These are phyloP conservation scores for Zaprionus kolodkinae DNA, from an alignment of 1,140 invertebrate species.

Conservation along the genomic window DNA sequence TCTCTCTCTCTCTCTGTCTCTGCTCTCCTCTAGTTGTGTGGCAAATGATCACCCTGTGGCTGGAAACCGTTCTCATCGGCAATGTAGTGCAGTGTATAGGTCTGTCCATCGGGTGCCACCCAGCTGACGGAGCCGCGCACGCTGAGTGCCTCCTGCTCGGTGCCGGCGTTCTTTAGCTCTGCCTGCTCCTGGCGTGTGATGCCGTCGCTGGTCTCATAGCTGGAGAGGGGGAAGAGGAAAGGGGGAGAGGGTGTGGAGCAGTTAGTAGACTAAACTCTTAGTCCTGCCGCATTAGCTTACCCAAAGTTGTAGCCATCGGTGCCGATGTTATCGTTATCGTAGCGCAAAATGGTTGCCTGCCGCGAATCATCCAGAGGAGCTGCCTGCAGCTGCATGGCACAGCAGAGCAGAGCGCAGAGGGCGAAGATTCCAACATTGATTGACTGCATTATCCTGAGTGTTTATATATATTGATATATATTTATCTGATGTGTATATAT, in stretches of 20 bases:
- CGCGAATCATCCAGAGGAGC: slow-evolving; percentile 68
- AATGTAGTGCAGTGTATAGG: slow-evolving; percentile 88
- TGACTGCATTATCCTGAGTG: slow-evolving; percentile 56
- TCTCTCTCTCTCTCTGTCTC: not conserved
- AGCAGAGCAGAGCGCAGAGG: slow-evolving; percentile 51
- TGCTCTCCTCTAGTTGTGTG: not conserved
- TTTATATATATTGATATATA: not conserved
- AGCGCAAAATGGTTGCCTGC: slow-evolving; percentile 83
- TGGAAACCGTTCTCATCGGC: slow-evolving; percentile 92
- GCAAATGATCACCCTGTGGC: slow-evolving; percentile 86
- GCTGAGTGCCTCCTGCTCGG: slow-evolving; percentile 85
- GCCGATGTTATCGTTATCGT: slow-evolving; percentile 85
- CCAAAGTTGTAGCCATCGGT: slow-evolving; percentile 84
- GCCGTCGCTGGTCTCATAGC: slow-evolving; percentile 89
- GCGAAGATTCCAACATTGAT: slow-evolving; percentile 55
- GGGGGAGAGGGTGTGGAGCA: no score
- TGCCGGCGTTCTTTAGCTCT: slow-evolving; percentile 85
- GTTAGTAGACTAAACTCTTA: not conserved
- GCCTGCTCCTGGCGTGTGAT: slow-evolving; percentile 88
- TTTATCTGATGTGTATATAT: not conserved
- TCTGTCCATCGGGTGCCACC: slow-evolving; percentile 88
- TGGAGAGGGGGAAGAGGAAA: slow-evolving; percentile 45
- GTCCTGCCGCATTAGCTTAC: slow-evolving; percentile 78
- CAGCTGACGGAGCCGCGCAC: slow-evolving; percentile 87
- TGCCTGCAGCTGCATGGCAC: slow-evolving; percentile 47